These are phyloP conservation scores for Gallirallus australis DNA, from an alignment of 2,797 vertebrate genomes.

Conservation along the genomic window DNA sequence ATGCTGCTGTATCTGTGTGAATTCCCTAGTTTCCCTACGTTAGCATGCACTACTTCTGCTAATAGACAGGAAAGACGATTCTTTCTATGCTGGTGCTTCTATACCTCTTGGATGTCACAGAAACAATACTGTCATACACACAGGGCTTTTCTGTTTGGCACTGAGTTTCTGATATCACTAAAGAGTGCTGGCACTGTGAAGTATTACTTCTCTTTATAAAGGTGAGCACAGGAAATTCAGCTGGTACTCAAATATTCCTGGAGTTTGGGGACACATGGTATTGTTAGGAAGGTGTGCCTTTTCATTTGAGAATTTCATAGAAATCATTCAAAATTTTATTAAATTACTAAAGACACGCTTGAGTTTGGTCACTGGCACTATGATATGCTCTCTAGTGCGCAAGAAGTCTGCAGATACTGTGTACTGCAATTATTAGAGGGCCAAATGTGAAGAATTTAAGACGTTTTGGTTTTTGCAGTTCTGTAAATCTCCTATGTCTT, in stretches of 20 bases:
- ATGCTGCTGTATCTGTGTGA: accelerated
- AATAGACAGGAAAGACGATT: not conserved
- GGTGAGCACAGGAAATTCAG: not conserved
- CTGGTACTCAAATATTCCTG: not conserved
- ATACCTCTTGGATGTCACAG: not conserved
- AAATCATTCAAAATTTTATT: not conserved
- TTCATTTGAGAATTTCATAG: not conserved
- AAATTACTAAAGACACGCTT: not conserved
- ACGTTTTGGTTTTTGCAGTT: not conserved
- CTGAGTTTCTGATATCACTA: not conserved
- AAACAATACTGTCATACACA: not conserved
- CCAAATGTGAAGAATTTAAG: not conserved
- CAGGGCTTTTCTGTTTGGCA: not conserved
- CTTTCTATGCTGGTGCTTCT: not conserved
- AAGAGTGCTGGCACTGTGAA: not conserved
- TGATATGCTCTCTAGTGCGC: not conserved
- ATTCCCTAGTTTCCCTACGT: not conserved
- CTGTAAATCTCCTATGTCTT: not conserved
- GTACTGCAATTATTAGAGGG: not conserved
- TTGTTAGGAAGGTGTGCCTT: not conserved
- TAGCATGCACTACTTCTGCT: not conserved
- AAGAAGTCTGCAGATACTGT: not conserved
- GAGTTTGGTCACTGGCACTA: not conserved
- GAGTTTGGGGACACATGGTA: not conserved
- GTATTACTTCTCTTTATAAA: not conserved